Conservation (phyloP, 1,140 invertebrate genomes). For the Drosophila pseudoobscura region DNA sequence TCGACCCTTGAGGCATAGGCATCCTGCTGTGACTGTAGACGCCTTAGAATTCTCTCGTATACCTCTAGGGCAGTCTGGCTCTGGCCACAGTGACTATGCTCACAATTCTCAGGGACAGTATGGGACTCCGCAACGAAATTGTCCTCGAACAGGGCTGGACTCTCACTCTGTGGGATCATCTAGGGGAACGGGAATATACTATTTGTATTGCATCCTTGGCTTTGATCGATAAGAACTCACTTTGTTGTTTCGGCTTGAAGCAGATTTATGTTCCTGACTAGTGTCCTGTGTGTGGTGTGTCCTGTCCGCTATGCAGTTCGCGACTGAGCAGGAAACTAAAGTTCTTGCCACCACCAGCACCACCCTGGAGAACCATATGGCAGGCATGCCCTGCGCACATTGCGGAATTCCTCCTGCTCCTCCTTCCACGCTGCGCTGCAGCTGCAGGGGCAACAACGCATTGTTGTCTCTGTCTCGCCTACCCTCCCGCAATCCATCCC, state of each 20-base stretch:
- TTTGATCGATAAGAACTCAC: neutral
- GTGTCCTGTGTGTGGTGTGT: constrained; percentile 28
- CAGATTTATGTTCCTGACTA: constrained; percentile 57
- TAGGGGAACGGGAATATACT: neutral
- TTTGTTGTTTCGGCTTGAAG: constrained; percentile 8
- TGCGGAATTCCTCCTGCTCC: constrained; percentile 75
- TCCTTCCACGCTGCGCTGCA: constrained; percentile 40
- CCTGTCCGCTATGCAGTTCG: constrained; percentile 48
- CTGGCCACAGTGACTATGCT: constrained; percentile 50
- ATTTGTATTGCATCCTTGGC: neutral
- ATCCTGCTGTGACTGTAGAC: constrained; percentile 5
- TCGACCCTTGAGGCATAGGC: neutral
- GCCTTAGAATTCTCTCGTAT: constrained; percentile 49
- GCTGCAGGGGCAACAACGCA: constrained; percentile 40
- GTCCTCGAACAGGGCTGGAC: constrained; percentile 1
- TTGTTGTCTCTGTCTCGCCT: constrained; percentile 43
- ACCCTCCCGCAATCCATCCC: constrained; percentile 2
- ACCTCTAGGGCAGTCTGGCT: constrained; percentile 46
- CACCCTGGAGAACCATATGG: constrained; percentile 67
- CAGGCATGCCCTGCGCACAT: constrained; percentile 68
- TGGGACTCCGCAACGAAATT: neutral
- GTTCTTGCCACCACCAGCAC: constrained; percentile 37
- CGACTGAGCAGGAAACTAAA: constrained; percentile 64
- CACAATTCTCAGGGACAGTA: constrained; percentile 22
- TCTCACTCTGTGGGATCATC: constrained; percentile 61